Percentiles rank a stretch among this genome's conserved stretches.
phyloP scores from a whole-genome alignment of 2,113 vertebrate genomes.

The Scolopax mira region DNA sequence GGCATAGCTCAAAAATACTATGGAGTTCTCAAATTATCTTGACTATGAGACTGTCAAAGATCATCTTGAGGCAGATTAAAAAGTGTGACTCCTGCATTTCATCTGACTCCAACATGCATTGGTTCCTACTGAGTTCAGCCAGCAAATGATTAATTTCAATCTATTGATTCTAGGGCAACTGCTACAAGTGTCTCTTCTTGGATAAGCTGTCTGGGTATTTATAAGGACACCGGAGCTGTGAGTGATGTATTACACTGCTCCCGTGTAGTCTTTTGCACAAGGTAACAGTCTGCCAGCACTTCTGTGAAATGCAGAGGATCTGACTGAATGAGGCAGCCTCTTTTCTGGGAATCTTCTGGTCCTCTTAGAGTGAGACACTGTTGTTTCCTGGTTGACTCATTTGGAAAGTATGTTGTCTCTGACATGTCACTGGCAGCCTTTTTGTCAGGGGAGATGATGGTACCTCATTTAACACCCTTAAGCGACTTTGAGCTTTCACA shows the following conservation, averaged over 20 bases:
- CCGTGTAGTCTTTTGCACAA: neutral
- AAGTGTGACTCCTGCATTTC: neutral
- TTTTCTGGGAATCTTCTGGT: neutral
- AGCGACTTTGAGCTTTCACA: neutral
- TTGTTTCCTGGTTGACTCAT: neutral
- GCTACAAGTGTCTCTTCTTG: neutral
- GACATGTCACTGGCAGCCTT: neutral
- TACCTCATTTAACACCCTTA: neutral
- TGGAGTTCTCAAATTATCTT: neutral
- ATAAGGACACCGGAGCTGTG: neutral
- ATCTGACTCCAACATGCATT: neutral
- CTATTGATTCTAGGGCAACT: constrained; percentile 3
- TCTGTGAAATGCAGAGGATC: neutral
- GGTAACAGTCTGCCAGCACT: neutral
- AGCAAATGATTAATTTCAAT: constrained; percentile 31
- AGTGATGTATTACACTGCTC: neutral
- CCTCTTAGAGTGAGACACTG: neutral
- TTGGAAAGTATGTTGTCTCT: neutral
- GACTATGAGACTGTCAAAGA: neutral
- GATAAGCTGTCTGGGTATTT: neutral
- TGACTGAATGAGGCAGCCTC: neutral
- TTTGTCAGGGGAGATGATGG: neutral
- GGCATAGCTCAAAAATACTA: neutral
- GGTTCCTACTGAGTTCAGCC: neutral
- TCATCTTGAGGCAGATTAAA: neutral